Evolutionary conservation across 2,113 vertebrate species (phyloP).

Genomic region (Ariopsis seemanni): DNA sequence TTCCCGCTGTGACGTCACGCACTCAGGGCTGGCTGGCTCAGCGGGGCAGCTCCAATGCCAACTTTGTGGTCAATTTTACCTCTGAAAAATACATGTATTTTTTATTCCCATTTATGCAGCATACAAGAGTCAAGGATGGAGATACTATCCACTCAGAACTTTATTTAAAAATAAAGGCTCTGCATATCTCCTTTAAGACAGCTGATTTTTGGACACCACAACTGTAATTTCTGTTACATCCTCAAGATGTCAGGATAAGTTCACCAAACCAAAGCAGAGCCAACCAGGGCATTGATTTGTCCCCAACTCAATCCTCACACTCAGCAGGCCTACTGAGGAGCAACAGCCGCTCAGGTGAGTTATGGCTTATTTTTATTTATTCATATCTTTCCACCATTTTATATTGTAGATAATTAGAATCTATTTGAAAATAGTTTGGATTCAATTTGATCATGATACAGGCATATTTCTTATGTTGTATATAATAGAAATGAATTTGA

Average conservation of each 20-base stretch:
- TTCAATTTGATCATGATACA: background rate
- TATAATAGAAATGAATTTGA: background rate
- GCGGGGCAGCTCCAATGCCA: too few species aligned
- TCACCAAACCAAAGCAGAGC: background rate
- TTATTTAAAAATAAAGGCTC: background rate
- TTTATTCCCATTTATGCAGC: too few species aligned
- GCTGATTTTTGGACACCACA: background rate
- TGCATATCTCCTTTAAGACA: background rate
- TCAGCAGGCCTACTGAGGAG: conserved; percentile 34
- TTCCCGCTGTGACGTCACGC: too few species aligned
- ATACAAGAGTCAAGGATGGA: too few species aligned
- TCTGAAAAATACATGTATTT: too few species aligned
- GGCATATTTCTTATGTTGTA: background rate
- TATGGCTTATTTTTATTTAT: conserved; percentile 18
- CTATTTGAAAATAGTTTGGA: background rate
- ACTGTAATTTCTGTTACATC: background rate
- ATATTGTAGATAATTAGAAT: background rate
- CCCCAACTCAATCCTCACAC: background rate
- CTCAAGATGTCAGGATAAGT: conserved; percentile 32
- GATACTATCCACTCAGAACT: too few species aligned
- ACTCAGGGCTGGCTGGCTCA: too few species aligned
- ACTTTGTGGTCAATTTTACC: too few species aligned
- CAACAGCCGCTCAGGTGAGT: conserved; percentile 33
- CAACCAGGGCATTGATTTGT: background rate
- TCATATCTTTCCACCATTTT: background rate